These are phyloP conservation scores for Oreochromis mossambicus DNA, from an alignment of 2,797 vertebrate species.

Conservation along the genomic window DNA sequence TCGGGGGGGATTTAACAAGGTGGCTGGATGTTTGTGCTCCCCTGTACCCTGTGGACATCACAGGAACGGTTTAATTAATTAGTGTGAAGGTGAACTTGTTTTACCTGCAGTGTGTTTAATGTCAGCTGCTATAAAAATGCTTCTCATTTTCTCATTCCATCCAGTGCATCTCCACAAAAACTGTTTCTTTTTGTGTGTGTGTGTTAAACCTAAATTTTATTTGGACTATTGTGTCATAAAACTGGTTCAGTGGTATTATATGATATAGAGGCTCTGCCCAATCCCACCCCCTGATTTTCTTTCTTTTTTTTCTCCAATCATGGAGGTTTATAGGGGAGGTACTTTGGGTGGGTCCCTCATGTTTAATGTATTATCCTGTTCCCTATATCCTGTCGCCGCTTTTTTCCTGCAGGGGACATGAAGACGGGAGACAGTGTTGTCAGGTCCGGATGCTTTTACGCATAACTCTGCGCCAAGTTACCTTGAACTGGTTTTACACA, in stretches of 20 bases:
- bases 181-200: not conserved
- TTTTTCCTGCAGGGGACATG: conserved; percentile 27
- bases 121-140: not conserved
- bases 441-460: conserved; percentile 6
- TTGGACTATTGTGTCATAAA: not conserved
- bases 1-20: conserved; percentile 7
- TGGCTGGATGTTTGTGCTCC: conserved; percentile 11
- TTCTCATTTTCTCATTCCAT: not conserved
- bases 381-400: conserved; percentile 40
- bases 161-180: not conserved
- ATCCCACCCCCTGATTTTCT: conserved; percentile 38
- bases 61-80: conserved; percentile 1
- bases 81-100: not conserved
- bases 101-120: not conserved
- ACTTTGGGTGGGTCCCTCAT: conserved; percentile 68
- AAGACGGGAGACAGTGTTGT: not conserved
- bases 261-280: conserved; percentile 13
- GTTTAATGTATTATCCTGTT: conserved; percentile 60
- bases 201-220: not conserved
- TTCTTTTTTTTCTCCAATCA: not conserved
- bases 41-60: not conserved
- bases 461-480: not conserved
- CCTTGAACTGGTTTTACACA: not conserved
- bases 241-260: not conserved
- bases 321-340: conserved; percentile 59